These are phyloP conservation scores for Eutolmus rufibarbis DNA, from an alignment of 2,888 invertebrate genomes.

Conservation along the genomic window DNA sequence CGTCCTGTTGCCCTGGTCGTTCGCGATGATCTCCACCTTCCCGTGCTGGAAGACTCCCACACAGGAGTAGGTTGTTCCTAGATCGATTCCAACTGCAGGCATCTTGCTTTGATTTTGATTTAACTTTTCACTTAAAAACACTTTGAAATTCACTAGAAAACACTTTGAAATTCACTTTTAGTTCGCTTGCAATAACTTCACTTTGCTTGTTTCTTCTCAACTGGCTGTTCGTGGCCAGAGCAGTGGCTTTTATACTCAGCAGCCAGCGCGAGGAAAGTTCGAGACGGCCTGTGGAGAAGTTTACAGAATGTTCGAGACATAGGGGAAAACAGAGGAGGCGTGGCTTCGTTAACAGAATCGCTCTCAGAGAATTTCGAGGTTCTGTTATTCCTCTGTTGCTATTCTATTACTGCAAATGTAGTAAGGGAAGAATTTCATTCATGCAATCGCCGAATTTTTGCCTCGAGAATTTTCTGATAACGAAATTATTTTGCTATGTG, in stretches of 20 bases:
- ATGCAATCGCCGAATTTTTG: too few species aligned
- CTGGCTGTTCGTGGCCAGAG: background rate
- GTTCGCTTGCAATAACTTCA: background rate
- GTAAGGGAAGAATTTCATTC: too few species aligned
- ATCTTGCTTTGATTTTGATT: constrained; percentile 59
- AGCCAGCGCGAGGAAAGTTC: background rate
- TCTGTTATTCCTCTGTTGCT: background rate
- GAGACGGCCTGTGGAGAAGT: background rate
- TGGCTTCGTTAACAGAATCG: too few species aligned
- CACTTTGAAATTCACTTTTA: background rate
- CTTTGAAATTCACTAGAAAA: background rate
- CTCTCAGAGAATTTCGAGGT: too few species aligned
- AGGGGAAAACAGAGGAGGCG: too few species aligned
- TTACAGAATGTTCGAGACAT: background rate
- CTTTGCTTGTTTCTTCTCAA: background rate
- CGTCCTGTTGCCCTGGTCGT: constrained; percentile 83
- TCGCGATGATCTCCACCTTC: constrained; percentile 84
- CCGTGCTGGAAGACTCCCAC: constrained; percentile 80
- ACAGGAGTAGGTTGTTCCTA: constrained; percentile 84
- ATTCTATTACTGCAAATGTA: background rate
- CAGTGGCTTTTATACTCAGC: background rate
- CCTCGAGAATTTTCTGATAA: too few species aligned
- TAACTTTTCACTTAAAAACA: background rate
- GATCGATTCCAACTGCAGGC: constrained; percentile 79
- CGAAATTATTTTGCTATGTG: too few species aligned